Base-by-base conservation (phyloP, 2,888 invertebrate genomes). In the Philonicus albiceps region DNA sequence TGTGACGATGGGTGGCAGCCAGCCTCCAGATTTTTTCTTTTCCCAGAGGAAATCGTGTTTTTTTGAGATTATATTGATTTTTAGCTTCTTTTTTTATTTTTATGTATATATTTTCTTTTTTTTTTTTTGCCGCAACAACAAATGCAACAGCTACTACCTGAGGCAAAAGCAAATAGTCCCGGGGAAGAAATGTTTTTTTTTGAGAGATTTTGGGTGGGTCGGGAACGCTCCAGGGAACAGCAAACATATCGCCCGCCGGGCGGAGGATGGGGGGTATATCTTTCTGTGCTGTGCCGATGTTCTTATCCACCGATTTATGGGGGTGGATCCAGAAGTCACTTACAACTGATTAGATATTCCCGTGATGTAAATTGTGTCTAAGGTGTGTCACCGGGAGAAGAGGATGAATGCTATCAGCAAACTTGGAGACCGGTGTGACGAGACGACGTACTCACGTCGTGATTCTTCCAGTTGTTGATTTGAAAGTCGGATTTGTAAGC, bases 11-110 rank as follows among this genome's bases (percentile, higher is more conserved):
- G 22, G n/a, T 40, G 16, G 40, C 40, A 43, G 13, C 40, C 40
- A 40, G 13, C 19, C n/a, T 76, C 76, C 76, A 34, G 43, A 76
- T 76, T 76, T 76, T 27, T 19, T 11, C 40, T 40, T 22, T 3
- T 40, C 75, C 19, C 19, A 40, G 37, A 76, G 37, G 40, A 76
- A 37, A 76, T 76, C 22, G 76, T 76, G 76, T 76, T 76, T 43
- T n/a, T 53, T 64, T 64, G 64, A 22, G 37, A 40, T 76, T 43
- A 76, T 76, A 76, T 76, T 76, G 76, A 76, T 76, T 76, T 76
- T 64, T 43, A 0, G 55, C 8, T 11, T 22, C 11, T 19, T 3
- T 40, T 76, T 34, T 34, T 34, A 34, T 37, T 19, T 76, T n/a
- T n/a, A n/a, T n/a, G n/a, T n/a, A n/a, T n/a, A n/a, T n/a, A n/a